Conservation (phyloP, 64 coral and sea anemone genomes). For the Porites australiensis region DNA sequence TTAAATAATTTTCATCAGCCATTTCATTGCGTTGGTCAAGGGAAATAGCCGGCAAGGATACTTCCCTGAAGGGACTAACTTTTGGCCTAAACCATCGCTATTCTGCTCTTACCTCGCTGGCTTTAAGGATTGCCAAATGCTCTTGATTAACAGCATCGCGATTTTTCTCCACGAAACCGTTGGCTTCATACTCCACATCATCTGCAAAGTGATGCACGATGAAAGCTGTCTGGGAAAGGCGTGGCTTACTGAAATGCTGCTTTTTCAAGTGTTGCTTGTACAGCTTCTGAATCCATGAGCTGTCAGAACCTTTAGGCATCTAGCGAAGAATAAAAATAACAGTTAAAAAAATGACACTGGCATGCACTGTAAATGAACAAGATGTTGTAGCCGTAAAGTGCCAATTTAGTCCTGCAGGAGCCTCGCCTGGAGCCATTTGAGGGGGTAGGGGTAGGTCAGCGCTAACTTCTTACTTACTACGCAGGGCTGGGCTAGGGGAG, state of each 20-base stretch:
- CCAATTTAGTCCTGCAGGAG: too few relatives aligned
- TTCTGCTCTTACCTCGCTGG: constrained; percentile 79
- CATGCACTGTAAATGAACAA: too few relatives aligned
- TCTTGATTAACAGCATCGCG: constrained; percentile 93
- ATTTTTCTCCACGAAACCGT: constrained; percentile 93
- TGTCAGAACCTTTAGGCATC: constrained; percentile 93
- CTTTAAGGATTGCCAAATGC: constrained; percentile 90
- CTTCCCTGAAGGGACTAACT: too few relatives aligned
- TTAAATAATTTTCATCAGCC: too few relatives aligned
- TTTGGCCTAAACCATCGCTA: not conserved
- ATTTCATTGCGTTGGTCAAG: too few relatives aligned
- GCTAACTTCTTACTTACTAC: too few relatives aligned
- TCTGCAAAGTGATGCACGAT: constrained; percentile 95
- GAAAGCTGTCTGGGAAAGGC: constrained; percentile 90
- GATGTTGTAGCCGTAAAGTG: too few relatives aligned
- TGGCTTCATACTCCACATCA: constrained; percentile 79
- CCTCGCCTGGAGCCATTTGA: too few relatives aligned
- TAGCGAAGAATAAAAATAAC: not conserved
- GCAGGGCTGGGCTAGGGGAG: too few relatives aligned
- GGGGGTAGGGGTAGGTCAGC: too few relatives aligned
- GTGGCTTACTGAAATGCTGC: constrained; percentile 93
- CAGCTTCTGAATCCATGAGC: constrained; percentile 89
- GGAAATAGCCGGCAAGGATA: too few relatives aligned
- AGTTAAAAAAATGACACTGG: not conserved
- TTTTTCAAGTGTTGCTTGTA: constrained; percentile 96